Conservation (phyloP, 2,113 vertebrate species). For the Oreochromis niloticus region DNA sequence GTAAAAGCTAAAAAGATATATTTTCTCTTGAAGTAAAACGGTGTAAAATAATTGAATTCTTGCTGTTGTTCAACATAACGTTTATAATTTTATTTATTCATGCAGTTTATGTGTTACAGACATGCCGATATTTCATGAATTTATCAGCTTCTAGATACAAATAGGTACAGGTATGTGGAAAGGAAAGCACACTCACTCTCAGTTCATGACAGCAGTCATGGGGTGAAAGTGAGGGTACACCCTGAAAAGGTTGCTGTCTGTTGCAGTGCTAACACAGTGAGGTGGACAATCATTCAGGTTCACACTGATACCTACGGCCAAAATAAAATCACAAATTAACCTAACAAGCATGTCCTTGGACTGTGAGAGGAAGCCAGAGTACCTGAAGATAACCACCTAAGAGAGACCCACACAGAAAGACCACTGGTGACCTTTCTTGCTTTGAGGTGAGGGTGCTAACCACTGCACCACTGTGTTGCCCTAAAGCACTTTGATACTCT, state of each 20-base stretch:
- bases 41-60: background rate
- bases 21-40: background rate
- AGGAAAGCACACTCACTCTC: background rate
- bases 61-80: background rate
- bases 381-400: rapidly evolving
- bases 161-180: background rate
- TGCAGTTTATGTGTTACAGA: background rate
- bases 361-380: background rate
- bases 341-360: background rate
- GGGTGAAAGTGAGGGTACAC: background rate
- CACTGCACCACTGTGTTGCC: background rate
- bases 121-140: background rate
- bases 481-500: background rate
- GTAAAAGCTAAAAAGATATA: background rate
- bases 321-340: background rate
- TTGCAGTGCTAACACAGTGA: background rate
- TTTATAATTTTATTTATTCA: background rate
- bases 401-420: background rate
- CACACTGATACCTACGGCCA: background rate
- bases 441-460: background rate
- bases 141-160: background rate
- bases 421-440: background rate
- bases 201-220: background rate
- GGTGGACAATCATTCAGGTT: background rate
- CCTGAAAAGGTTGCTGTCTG: background rate